Percentiles rank a stretch among this genome's conserved stretches.
Conservation (phyloP, 1,140 invertebrate genomes). For the Bradynema listronoti region DNA sequence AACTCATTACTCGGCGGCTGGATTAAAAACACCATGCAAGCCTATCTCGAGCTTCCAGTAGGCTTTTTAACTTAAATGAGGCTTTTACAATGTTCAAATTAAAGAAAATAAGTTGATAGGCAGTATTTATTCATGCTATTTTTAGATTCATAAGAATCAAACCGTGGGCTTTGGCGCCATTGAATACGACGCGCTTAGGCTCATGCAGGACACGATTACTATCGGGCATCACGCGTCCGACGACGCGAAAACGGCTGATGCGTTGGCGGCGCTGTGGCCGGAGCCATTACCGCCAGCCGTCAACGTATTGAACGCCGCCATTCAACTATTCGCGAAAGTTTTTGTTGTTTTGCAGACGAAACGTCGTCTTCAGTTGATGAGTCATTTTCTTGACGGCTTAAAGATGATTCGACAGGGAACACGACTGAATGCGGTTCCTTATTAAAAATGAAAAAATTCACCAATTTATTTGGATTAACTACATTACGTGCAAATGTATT, state of each 20-base stretch:
- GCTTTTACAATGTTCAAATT: background rate
- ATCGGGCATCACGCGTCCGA: background rate
- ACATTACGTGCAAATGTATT: slow-evolving; percentile 16
- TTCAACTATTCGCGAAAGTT: slow-evolving; percentile 82
- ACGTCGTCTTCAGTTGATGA: slow-evolving; percentile 87
- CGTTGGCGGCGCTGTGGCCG: slow-evolving; percentile 59
- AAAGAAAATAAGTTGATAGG: too few relatives aligned
- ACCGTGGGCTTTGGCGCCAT: slow-evolving; percentile 23
- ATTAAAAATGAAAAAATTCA: background rate
- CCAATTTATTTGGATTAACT: background rate
- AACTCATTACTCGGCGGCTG: slow-evolving; percentile 60
- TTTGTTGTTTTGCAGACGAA: slow-evolving; percentile 89
- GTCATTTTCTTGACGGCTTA: slow-evolving; percentile 90
- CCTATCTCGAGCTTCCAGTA: slow-evolving; percentile 77
- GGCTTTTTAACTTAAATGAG: background rate
- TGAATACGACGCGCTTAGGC: slow-evolving; percentile 34
- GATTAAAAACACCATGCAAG: slow-evolving; percentile 80
- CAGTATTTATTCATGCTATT: too few relatives aligned
- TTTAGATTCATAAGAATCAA: slow-evolving; percentile 32
- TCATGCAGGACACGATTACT: slow-evolving; percentile 3
- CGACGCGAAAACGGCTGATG: background rate
- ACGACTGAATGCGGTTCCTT: slow-evolving; percentile 30
- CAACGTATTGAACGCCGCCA: slow-evolving; percentile 87
- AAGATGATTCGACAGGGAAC: slow-evolving; percentile 60
- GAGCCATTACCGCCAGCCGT: slow-evolving; percentile 89